These are phyloP conservation scores for Yponomeuta malinellus DNA, from an alignment of 2,888 invertebrate species.

Conservation along the genomic window DNA sequence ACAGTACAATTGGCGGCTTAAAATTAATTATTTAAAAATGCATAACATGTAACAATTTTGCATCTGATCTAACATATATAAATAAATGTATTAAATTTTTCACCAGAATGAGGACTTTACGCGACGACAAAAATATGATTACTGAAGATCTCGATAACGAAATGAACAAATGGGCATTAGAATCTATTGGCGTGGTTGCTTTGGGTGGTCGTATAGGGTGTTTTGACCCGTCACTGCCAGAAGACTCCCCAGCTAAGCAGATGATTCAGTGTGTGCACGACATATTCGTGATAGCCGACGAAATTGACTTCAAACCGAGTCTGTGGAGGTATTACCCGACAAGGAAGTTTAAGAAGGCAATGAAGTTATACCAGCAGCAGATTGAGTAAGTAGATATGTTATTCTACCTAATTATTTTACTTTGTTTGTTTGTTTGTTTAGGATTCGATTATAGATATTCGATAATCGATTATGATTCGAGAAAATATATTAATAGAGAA, in stretches of 20 bases:
- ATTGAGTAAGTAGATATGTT: constrained; percentile 34
- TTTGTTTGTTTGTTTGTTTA: neutral
- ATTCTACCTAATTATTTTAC: constrained; percentile 19
- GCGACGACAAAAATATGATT: constrained; percentile 24
- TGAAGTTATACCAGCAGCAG: constrained; percentile 17
- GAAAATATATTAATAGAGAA: neutral
- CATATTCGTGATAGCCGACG: constrained; percentile 7
- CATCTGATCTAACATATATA: neutral
- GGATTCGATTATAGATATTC: too few relatives aligned
- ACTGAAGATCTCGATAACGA: constrained; percentile 21
- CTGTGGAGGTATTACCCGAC: constrained; percentile 17
- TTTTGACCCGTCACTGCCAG: constrained; percentile 23
- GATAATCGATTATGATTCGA: neutral
- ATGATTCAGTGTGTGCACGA: constrained; percentile 20
- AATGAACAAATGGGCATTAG: constrained; percentile 29
- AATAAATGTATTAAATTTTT: neutral
- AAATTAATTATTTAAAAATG: too few relatives aligned
- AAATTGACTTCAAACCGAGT: constrained; percentile 19
- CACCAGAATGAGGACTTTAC: constrained; percentile 24
- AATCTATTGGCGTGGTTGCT: constrained; percentile 26
- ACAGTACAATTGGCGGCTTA: too few relatives aligned
- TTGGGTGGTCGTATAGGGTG: constrained; percentile 27
- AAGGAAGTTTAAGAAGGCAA: constrained; percentile 15
- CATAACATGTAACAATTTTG: too few relatives aligned
- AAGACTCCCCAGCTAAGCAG: constrained; percentile 22